Evolutionary conservation across 1,140 invertebrate genomes (phyloP), one percentile per base, ranked within the genome.

Genomic region (Conus ventricosus): DNA sequence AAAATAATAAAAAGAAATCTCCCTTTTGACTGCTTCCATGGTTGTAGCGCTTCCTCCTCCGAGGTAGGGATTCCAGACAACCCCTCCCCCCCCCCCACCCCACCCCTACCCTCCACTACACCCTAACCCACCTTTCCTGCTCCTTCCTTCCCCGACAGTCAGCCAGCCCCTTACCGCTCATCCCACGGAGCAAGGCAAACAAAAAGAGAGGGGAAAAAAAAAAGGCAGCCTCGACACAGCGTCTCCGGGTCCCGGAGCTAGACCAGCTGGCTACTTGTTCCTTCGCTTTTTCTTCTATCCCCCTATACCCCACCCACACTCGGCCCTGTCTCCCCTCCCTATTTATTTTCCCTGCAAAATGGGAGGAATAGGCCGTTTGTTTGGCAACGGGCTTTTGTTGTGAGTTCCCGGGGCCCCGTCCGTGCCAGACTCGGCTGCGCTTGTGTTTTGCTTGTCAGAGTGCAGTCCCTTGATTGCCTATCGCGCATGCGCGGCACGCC

Each of bases 311-410:
- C 54, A 60, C 23, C 20, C 63, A 53, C n/a, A 53, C 80, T 88
- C 81, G 8, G 25, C 67, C 87, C 51, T 83, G 87, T 76, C 81
- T 23, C 60, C 7, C 20, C 27, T 86, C 7, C 20, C 27, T 86
- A 85, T 89, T 89, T 89, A 85, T 89, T 89, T 86, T 89, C 76
- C 76, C 88, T 85, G 88, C 76, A 84, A 89, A 89, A 89, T 86
- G 67, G 80, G 76, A 78, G 88, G 71, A 89, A 85, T 85, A 85
- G 88, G 71, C 71, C 20, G 84, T 89, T 89, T 89, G 84, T 89
- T 89, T 86, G 84, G 81, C 81, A 84, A 84, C 87, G 63, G 60
- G 11, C 87, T 57, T 88, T 84, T 88, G 87, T 88, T 89, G 80
- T 89, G 67, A 83, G 85, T 89, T 87, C 81, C 71, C 71, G 71